Base-by-base conservation (phyloP, 1,140 invertebrate species). In the Leptinotarsa lineolata region DNA sequence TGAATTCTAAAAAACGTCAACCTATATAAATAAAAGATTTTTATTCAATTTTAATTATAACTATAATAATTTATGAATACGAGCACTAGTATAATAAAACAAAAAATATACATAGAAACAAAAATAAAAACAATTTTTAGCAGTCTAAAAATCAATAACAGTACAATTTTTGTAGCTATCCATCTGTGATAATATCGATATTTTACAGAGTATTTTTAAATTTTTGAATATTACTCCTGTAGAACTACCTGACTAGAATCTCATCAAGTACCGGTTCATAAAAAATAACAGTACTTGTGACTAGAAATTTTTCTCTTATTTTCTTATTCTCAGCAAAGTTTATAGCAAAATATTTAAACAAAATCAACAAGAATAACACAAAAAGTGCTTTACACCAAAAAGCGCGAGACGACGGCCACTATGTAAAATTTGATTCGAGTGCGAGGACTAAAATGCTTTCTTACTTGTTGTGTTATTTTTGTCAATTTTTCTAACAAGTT, bases 51-150 rank as follows among this genome's bases (percentile, higher is more conserved):
- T 78, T 65, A 68, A 39, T 76, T 75, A 73, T 77, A 78, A 79
- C 79, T 80, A 80, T 79, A 80, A 80, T 80, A 80, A 80, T 80
- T 80, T 76, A 80, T 79, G 78, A 80, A 80, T 79, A 79, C 76
- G 30, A 78, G 79, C 79, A 75, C 77, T 77, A 76, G 73, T 74
- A 76, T 65, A 77, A 77, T 77, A 73, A 71, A 54, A 76, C 73
- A 76, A 78, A 72, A 77, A 76, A 77, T 66, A 70, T 76, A 75
- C 77, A 78, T 67, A 73, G 72, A 72, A 79, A 78, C 68, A 74
- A 79, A 74, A 77, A 54, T 54, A 54, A 80, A 79, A 79, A 77
- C 74, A 80, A 75, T 75, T 73, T 72, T 77, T 76, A 80, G 78
- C 77, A 78, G 77, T 79, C 77, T 78, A 80, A 72, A 73, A 75